Evolutionary conservation across 1,140 invertebrate species (phyloP).

Genomic region (Cydia amplana): DNA sequence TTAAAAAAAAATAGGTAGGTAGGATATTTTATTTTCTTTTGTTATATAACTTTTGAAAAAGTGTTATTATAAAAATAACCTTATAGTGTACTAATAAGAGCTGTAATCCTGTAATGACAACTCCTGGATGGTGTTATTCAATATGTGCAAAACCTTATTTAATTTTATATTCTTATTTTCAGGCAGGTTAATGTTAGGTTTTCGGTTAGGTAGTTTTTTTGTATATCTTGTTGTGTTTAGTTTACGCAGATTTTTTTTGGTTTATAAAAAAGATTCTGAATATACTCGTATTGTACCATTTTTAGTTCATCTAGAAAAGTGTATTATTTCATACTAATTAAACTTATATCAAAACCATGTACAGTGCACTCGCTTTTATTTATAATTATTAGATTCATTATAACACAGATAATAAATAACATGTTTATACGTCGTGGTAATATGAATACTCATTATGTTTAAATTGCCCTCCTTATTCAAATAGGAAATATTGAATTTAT

Average conservation of each 20-base stretch:
- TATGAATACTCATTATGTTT: constrained; percentile 28
- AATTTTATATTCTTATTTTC: background rate
- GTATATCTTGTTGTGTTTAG: constrained; percentile 12
- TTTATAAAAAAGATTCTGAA: background rate
- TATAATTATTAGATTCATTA: background rate
- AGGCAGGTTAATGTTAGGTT: background rate
- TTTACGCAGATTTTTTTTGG: background rate
- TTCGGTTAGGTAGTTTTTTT: background rate
- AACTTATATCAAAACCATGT: background rate
- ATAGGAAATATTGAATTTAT: constrained; percentile 8
- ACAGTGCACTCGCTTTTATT: background rate
- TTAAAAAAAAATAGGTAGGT: background rate
- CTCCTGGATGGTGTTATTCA: background rate
- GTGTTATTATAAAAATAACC: background rate
- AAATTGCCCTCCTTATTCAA: background rate
- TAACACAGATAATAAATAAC: background rate
- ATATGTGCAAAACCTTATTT: background rate
- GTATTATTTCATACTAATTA: background rate
- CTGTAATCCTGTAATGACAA: background rate
- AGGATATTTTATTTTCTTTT: background rate
- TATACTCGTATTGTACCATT: background rate
- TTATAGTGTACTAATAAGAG: background rate
- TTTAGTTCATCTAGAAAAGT: background rate
- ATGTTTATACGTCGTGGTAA: constrained; percentile 7
- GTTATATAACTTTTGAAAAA: background rate